phyloP scores from a whole-genome alignment of 2,113 vertebrate species.

The Narcine bancroftii region DNA sequence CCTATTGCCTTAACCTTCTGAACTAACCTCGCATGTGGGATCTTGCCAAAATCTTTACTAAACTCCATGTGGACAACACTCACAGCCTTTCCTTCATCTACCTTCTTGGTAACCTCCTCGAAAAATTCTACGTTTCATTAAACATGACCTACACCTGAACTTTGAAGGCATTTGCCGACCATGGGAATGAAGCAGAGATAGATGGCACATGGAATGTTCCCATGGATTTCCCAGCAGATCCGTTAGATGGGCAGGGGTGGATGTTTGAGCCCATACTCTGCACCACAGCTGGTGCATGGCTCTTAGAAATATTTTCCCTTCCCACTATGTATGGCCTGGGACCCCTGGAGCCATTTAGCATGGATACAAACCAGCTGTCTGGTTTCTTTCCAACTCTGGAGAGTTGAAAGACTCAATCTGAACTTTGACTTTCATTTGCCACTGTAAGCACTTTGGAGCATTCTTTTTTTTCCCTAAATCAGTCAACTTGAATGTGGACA shows the following conservation, averaged over 20 bases:
- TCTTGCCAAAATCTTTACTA: too few relatives aligned
- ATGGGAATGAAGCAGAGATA: not conserved
- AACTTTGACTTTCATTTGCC: not conserved
- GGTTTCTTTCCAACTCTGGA: not conserved
- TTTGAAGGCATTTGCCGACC: not conserved
- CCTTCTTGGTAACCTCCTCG: too few relatives aligned
- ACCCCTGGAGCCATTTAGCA: not conserved
- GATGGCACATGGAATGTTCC: not conserved
- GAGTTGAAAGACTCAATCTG: not conserved
- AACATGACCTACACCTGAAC: too few relatives aligned
- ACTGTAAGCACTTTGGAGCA: not conserved
- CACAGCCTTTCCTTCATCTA: too few relatives aligned
- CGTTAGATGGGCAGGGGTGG: not conserved
- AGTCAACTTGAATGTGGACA: not conserved
- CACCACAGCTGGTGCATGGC: not conserved
- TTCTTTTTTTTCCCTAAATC: not conserved
- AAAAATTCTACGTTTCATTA: too few relatives aligned
- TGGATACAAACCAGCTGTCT: not conserved
- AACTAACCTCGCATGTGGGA: too few relatives aligned
- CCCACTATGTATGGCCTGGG: not conserved
- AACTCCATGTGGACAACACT: too few relatives aligned
- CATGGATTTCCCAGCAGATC: not conserved
- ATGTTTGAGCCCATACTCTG: not conserved
- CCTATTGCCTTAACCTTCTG: too few relatives aligned
- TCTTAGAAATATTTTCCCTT: not conserved